Base-by-base conservation (phyloP, 2,888 invertebrate genomes). In the Tipula helvola region DNA sequence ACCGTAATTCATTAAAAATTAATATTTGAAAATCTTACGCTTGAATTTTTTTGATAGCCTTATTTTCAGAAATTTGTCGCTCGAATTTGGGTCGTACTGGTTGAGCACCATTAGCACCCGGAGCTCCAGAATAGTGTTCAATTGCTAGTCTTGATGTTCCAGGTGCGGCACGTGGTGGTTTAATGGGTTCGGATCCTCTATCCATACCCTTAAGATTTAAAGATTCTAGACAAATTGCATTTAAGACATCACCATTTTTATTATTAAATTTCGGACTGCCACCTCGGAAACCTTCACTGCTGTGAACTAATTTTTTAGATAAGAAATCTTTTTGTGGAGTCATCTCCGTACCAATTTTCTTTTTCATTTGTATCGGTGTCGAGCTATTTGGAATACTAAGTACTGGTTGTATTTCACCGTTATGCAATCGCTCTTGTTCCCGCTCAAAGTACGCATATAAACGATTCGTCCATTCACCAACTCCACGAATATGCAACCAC, bases 391-490 rank as follows among this genome's bases (percentile, higher is more conserved):
- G 85, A 85, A 39, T 42, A 86, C 88, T 88, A 86, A 90, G 90
- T 2, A 93, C 90, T 0, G 93, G 91, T 16, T 92, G 89, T 10
- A 94, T 92, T 52, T 95, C 94, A 1, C 94, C 94, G 4, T 93
- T 94, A 88, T 96, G 96, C 0, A 97, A 92, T 86, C 94, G 93
- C 86, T 95, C 94, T 89, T 97, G 96, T 89, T 97, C 96, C 86
- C 92, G 93, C 90, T 97, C 97, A 89, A 98, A 97, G 91, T 97
- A 97, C 1, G 94, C 93, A 90, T 97, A 96, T 0, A 98, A 92
- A 0, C 96, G 93, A 90, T 97, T 97, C 0, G 98, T 98, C 98
- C 98, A 99, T 91, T 98, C 95, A 1, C 98, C 98, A 3, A 97
- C 97, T 0, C 96, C 97, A 88, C 98, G 94, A 88, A 99, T 96